Evolutionary conservation across 1,140 invertebrate genomes (phyloP).

Genomic region (Brachystomella parvula): DNA sequence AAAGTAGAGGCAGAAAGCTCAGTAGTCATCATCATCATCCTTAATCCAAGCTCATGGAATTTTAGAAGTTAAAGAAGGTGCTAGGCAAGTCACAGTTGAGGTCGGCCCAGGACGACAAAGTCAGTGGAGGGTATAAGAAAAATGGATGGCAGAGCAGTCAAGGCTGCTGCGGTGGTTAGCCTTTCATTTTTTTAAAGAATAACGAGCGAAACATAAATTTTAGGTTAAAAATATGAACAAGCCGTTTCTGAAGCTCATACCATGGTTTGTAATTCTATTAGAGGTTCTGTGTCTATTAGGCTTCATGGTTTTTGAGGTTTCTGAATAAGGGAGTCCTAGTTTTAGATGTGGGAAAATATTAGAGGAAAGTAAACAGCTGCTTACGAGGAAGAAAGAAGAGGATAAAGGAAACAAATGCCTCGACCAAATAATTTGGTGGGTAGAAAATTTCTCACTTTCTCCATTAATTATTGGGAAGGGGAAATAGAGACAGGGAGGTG

Average conservation of each 20-base stretch:
- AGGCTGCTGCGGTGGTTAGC: not conserved
- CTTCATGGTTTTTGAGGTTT: not conserved
- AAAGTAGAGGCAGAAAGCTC: no score
- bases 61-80: not conserved
- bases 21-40: not conserved
- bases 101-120: not conserved
- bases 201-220: not conserved
- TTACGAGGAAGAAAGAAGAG: not conserved
- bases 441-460: conserved; percentile 8
- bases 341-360: not conserved
- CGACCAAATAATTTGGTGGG: conserved; percentile 8
- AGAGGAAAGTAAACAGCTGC: not conserved
- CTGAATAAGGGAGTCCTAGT: not conserved
- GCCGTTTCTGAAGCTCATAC: no score
- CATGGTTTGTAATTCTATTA: not conserved
- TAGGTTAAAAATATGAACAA: not conserved
- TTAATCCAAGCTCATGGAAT: not conserved
- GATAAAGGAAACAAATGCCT: not conserved
- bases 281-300: not conserved
- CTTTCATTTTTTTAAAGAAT: not conserved
- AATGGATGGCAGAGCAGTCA: not conserved
- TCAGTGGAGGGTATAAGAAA: not conserved
- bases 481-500: not conserved
- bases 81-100: not conserved
- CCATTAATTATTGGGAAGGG: not conserved